A percentile compares a stretch with the other conserved stretches of the same genome.
Conservation (phyloP, 2,797 vertebrate species). For the Dallia pectoralis region DNA sequence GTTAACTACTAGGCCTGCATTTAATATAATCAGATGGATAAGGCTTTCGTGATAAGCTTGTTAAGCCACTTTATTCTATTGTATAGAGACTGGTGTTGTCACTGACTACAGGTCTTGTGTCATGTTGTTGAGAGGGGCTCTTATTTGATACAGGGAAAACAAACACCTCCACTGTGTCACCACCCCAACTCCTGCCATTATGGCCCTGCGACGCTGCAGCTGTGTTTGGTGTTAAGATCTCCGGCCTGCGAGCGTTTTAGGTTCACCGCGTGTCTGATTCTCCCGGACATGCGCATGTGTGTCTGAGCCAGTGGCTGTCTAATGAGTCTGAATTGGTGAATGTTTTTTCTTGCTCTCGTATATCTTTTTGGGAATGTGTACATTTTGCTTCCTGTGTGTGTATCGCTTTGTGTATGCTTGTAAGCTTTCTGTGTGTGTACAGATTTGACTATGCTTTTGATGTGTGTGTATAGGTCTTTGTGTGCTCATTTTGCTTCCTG, state of each 20-base stretch:
- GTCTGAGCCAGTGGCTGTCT: background rate
- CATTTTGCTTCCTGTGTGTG: too few relatives aligned
- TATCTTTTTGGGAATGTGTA: background rate
- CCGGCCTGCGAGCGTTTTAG: too few relatives aligned
- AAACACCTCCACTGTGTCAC: background rate
- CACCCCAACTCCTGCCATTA: background rate
- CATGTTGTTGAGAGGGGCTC: background rate
- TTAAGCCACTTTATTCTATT: background rate
- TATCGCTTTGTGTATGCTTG: too few relatives aligned
- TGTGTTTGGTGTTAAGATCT: background rate
- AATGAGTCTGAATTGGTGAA: background rate
- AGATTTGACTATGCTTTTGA: background rate
- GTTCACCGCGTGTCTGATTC: background rate
- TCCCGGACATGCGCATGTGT: background rate
- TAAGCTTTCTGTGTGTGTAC: background rate
- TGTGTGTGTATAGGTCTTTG: background rate
- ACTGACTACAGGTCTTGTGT: background rate
- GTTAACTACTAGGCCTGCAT: background rate
- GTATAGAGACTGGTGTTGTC: background rate
- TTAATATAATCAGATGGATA: background rate
- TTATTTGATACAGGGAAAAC: background rate
- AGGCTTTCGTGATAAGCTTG: background rate
- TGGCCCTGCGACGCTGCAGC: background rate
- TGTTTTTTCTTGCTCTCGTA: background rate
- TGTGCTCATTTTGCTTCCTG: background rate